Base-by-base conservation (phyloP, 2,797 vertebrate genomes). In the Sebastolobus alascanus region DNA sequence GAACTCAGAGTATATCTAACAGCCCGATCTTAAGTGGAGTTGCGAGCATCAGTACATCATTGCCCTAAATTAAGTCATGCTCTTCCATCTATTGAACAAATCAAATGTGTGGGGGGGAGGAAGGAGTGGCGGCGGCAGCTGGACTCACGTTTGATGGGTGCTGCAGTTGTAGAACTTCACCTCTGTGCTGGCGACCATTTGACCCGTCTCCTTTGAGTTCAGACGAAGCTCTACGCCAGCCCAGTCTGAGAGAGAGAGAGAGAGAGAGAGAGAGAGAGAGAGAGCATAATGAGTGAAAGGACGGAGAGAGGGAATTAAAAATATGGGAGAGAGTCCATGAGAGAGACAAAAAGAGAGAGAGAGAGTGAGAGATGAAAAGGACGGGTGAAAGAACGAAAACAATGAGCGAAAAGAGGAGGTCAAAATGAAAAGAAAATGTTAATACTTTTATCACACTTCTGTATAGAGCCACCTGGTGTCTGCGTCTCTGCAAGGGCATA, bases 111-210 rank as follows among this genome's bases (percentile, higher is more conserved):
- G 2, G 2, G 13, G 3, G 4, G 3, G 2, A n/a, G 12, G 4
- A 20, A 1, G 4, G 3, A 2, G 12, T 55, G 40, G 1, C 20
- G 1, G 7, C 0, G 16, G 35, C 46, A 8, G 75, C 68, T 22
- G 59, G 67, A 94, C 98, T 98, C 94, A 99, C 98, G 97, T 96
- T 85, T 96, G 97, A 94, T 99, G 98, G 65, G 97, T 97, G 11
- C 98, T 99, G 97, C 98, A 99, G 96, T 99, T 99, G 96, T 97
- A 99, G 95, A 99, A 99, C 92, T 98, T 98, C 95, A 99, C 97
- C 92, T 98, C 97, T 0, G 97, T 99, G 96, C 97, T 99, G 93
- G 97, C 97, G 40, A 99, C 97, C 71, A 94, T 98, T 93, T 97
- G 97, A 74, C 97, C 97, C 0, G 98, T 99, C 93, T 99, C 98